Base-by-base conservation (phyloP, 2,113 vertebrate species). In the Protomyctophum bolini region DNA sequence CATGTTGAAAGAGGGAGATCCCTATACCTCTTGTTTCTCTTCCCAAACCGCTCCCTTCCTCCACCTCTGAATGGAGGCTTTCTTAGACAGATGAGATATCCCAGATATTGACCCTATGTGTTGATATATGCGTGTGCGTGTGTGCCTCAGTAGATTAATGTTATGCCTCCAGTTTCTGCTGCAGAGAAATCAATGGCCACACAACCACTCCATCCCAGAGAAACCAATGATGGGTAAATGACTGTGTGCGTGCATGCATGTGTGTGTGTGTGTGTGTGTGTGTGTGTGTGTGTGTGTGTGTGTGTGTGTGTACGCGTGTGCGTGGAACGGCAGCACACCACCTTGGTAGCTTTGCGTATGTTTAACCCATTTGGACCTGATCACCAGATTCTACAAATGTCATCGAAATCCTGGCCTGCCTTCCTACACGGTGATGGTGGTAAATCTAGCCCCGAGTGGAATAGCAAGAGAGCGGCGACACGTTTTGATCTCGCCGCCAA, bases 171-270 rank as follows among this genome's bases (percentile, higher is more conserved):
- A 84, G 75, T 81, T 89, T 84, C 76, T 90, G 82, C 83, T 80
- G 83, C 87, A 87, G 74, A 80, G 73, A 84, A 91, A 91, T 90
- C 87, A 83, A 91, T 91, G 82, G 66, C 73, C 63, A 75, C 77
- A 66, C 83, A 76, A 73, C 56, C 54, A 71, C 61, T 80, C 79
- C 70, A 77, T 71, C 80, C 75, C 65, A 72, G 63, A 83, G 82
- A 85, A 21, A 57, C 48, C 83, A 76, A 76, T 71, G 79, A 81
- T 28, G 14, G 49, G 12, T 63, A 58, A 0, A 45, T 70, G 73
- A 21, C 55, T 58, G 41, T 21, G 14, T 65, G 4, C 3, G 49
- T 48, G 50, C 56, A 51, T 29, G 29, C 4, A 6, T 5, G 51
- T 0, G 15, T 8, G 56, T 1, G 56, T 21, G 56, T 58, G 6